Evolutionary conservation across 2,888 invertebrate genomes (phyloP), one percentile per base, ranked within the genome.

Genomic region (Trachelus troglodyta): DNA sequence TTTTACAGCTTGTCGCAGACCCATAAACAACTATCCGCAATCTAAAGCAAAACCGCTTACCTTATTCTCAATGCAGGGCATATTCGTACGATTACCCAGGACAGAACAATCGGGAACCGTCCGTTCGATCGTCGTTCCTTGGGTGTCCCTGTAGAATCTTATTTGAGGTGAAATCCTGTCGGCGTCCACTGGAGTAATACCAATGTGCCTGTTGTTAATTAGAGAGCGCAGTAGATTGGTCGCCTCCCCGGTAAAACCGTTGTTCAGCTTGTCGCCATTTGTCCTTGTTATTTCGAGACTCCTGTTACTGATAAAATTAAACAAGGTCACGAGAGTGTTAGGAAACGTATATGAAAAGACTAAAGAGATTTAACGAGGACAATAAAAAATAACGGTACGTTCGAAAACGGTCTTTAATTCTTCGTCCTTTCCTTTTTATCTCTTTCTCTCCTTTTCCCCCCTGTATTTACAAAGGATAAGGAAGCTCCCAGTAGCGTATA

Each of bases 121-220:
- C 87, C 93, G 90, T 86, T 94, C 94, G 73, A 93, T 92, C 79
- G 93, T 93, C 86, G 93, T 93, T 85, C 93, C 92, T 86, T 93
- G 92, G 23, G 88, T 88, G 83, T 93, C 93, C 84, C 92, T 93
- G 89, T 94, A 94, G 89, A 93, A 94, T 89, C 93, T 93, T 85
- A 94, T 93, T 86, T 93, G 94, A 73, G 93, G 93, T 79, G 90
- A 89, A 75, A 85, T 82, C 79, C 88, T 82, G 6, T 84, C 89
- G 23, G 87, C 83, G 78, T 90, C 90, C 34, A 90, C 85, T 11
- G 90, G 84, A 34, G 95, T 95, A 92, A 95, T 94, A 74, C 95
- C 95, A 82, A 96, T 93, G 87, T 95, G 95, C 85, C 96, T 93
- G 91, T 95, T 96, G 90, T 95, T 96, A 87, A 96, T 96, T 87